Evolutionary conservation across 2,888 invertebrate species (phyloP).

Genomic region (Stegana nigrithorax): DNA sequence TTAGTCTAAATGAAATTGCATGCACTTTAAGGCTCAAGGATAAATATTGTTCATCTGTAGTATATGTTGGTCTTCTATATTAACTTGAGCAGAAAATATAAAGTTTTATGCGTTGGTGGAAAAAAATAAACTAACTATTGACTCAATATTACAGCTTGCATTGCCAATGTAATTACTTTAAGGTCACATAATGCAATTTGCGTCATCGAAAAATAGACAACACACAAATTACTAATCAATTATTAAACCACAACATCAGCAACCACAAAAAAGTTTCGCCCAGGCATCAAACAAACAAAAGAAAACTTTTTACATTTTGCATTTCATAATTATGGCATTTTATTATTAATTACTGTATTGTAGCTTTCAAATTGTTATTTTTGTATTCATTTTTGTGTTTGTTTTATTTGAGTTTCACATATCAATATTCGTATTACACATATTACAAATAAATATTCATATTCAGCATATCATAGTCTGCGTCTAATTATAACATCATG

Average conservation of each 20-base stretch:
- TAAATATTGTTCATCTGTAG: too few relatives aligned
- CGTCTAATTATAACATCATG: not conserved
- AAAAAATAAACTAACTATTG: too few relatives aligned
- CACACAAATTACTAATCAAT: not conserved
- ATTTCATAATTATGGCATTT: conserved; percentile 62
- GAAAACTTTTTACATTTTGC: conserved; percentile 14
- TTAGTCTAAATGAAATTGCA: too few relatives aligned
- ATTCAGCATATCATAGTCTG: not conserved
- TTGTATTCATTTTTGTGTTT: conserved; percentile 42
- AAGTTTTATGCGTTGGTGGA: too few relatives aligned
- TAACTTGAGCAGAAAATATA: too few relatives aligned
- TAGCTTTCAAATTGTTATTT: not conserved
- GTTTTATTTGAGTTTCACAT: conserved; percentile 33
- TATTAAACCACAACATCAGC: not conserved
- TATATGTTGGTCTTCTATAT: too few relatives aligned
- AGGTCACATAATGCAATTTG: too few relatives aligned
- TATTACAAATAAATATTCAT: conserved; percentile 30
- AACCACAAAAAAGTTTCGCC: not conserved
- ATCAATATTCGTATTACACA: conserved; percentile 44
- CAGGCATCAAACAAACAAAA: not conserved
- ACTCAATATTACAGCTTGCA: too few relatives aligned
- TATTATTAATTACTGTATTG: conserved; percentile 23
- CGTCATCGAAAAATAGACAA: too few relatives aligned
- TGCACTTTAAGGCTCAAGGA: too few relatives aligned
- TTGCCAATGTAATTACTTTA: too few relatives aligned